Percentiles rank a stretch among this genome's conserved stretches.
phyloP scores from a whole-genome alignment of 2,888 invertebrate genomes.

The Meteorus colon region DNA sequence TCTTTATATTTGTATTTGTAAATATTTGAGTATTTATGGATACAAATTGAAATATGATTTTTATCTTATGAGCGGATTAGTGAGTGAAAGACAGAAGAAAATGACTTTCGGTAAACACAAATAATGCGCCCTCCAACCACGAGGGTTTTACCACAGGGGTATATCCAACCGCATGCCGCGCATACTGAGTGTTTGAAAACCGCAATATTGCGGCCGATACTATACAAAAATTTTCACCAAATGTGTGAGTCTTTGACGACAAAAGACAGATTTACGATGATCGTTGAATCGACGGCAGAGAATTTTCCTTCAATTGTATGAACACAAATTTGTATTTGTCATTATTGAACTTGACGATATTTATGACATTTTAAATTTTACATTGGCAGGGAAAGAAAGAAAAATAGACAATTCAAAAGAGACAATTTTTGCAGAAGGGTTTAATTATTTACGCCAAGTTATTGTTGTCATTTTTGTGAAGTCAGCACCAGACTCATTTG shows the following conservation, averaged over 20 bases:
- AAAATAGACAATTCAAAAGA: not conserved
- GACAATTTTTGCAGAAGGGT: not conserved
- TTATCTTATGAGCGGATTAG: no score
- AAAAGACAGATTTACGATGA: conserved; percentile 12
- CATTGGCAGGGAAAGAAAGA: not conserved
- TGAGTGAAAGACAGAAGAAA: not conserved
- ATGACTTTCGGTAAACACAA: conserved; percentile 23
- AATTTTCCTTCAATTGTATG: no score
- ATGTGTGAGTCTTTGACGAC: not conserved
- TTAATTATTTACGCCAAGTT: not conserved
- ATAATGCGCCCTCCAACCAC: conserved; percentile 13
- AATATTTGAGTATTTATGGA: no score
- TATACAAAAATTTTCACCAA: not conserved
- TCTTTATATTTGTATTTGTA: no score
- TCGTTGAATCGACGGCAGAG: not conserved
- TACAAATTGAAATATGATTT: no score
- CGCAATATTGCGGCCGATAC: conserved; percentile 30
- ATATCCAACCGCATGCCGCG: conserved; percentile 9
- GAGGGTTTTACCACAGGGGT: conserved; percentile 19
- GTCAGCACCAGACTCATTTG: not conserved
- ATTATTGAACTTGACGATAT: conserved; percentile 1
- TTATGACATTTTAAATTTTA: not conserved
- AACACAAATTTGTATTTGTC: not conserved
- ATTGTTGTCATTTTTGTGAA: not conserved
- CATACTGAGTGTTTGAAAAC: conserved; percentile 38